Conservation (phyloP, 2,888 invertebrate genomes). For the Altica lythri region DNA sequence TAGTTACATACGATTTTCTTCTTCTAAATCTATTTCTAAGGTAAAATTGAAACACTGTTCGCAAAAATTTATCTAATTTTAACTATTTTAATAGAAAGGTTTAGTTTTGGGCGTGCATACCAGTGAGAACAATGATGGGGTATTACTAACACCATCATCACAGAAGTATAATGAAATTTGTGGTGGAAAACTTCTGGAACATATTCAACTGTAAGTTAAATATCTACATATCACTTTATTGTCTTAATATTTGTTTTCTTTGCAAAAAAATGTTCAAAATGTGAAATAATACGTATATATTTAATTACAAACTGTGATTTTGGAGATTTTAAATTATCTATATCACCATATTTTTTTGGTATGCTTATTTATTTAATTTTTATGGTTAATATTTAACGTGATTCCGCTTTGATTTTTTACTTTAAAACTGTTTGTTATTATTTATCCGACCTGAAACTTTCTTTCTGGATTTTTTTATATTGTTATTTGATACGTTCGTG, state of each 20-base stretch:
- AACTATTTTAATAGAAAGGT: conserved; percentile 56
- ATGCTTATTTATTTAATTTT: too few species aligned
- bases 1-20: conserved; percentile 39
- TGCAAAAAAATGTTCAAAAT: too few species aligned
- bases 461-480: conserved; percentile 23
- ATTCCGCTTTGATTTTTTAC: too few species aligned
- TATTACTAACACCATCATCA: conserved; percentile 59
- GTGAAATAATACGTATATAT: neutral
- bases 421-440: conserved; percentile 3
- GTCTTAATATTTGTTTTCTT: too few species aligned
- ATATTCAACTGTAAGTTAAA: conserved; percentile 63
- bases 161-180: conserved; percentile 58
- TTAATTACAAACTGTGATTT: too few species aligned
- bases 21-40: conserved; percentile 11
- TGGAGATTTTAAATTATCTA: too few species aligned
- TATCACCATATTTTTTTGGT: too few species aligned
- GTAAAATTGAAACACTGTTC: conserved; percentile 6
- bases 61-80: conserved; percentile 5
- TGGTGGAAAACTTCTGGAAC: conserved; percentile 58
- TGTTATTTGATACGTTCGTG: neutral
- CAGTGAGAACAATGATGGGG: conserved; percentile 54
- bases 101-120: conserved; percentile 62
- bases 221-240: too few species aligned
- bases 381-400: too few species aligned
- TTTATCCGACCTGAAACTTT: conserved; percentile 49